Percentiles rank a stretch among this genome's conserved stretches.
Conservation (phyloP, 2,797 vertebrate genomes). For the Propithecus perrieri region DNA sequence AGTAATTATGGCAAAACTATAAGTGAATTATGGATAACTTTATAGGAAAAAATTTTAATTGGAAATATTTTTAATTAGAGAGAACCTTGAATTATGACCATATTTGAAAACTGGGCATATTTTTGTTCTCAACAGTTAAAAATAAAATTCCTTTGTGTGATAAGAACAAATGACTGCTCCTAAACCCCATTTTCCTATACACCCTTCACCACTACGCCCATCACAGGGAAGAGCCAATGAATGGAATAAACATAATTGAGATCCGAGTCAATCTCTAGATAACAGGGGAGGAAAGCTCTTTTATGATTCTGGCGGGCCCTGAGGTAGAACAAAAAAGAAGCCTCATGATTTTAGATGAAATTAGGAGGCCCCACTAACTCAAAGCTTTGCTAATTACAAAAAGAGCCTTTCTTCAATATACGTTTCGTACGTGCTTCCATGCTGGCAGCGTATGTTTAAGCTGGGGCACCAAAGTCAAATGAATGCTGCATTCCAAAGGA, state of each 20-base stretch:
- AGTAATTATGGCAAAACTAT: constrained; percentile 4
- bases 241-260: not conserved
- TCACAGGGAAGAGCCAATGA: not conserved
- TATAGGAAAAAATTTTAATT: not conserved
- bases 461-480: not conserved
- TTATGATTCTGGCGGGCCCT: not conserved
- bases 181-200: not conserved
- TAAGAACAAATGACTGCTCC: not conserved
- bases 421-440: not conserved
- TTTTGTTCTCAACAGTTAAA: constrained; percentile 29
- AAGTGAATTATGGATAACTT: not conserved
- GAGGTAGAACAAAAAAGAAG: not conserved
- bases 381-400: not conserved
- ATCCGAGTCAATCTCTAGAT: not conserved
- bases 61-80: not conserved
- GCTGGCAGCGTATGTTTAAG: not conserved
- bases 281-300: not conserved
- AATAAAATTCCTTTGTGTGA: not conserved
- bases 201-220: rapidly evolving
- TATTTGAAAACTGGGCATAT: not conserved
- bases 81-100: not conserved
- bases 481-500: not conserved
- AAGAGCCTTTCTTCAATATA: not conserved
- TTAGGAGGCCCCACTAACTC: not conserved
- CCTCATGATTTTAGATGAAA: not conserved